Conservation (phyloP, 2,113 vertebrate species). For the Coptodon bakossiorum region DNA sequence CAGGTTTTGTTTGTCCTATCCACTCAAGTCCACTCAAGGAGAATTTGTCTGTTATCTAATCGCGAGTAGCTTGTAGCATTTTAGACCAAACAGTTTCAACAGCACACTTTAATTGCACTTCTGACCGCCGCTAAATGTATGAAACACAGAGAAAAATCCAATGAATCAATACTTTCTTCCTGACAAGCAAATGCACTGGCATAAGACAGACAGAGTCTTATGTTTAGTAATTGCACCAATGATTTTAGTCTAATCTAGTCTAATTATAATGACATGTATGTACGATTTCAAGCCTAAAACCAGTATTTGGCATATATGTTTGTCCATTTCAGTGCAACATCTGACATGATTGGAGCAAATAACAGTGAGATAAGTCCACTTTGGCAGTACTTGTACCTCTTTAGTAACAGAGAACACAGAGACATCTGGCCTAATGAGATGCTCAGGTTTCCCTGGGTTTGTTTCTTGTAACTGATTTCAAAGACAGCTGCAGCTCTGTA, state of each 20-base stretch:
- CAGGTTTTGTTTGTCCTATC: background rate
- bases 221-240: background rate
- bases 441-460: background rate
- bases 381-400: background rate
- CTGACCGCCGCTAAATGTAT: background rate
- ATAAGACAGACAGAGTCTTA: background rate
- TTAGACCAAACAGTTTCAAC: background rate
- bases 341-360: background rate
- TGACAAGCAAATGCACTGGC: background rate
- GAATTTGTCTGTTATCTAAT: background rate
- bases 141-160: background rate
- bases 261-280: background rate
- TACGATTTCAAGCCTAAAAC: background rate
- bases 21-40: background rate
- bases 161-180: background rate
- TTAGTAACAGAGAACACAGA: background rate
- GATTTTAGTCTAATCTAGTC: background rate
- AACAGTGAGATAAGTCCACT: background rate
- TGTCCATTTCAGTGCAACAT: background rate
- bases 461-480: background rate
- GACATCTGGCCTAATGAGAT: background rate
- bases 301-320: background rate
- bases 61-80: background rate
- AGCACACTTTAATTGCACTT: background rate
- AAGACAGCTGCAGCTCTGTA: background rate